Evolutionary conservation across 2,888 invertebrate genomes (phyloP), one percentile per base, ranked within the genome.

Genomic region (Galerucella pusilla): DNA sequence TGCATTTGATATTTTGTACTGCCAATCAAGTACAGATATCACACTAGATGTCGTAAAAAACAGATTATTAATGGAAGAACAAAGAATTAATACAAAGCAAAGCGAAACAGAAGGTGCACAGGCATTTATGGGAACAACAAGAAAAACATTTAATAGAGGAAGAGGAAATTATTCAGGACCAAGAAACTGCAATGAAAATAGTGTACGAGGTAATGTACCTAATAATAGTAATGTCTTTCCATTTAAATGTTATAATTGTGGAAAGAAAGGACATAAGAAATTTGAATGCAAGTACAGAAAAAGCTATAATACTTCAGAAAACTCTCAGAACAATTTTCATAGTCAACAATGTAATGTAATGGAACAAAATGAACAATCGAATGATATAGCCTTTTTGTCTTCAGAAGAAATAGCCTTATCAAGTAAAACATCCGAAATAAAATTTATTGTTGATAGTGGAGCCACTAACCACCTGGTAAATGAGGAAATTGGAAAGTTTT

Each of bases 391-490:
- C 12, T 70, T 73, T 67, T n/a, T 70, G 9, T 66, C 71, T 49
- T 67, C 52, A 42, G 61, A 16, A 73, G 70, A 77, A 42, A 76
- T 78, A 52, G 75, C 61, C 25, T 80, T 80, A 28, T 4, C 45
- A 57, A 52, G 11, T 60, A 14, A 66, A 28, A 25, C n/a, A 28
- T 25, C 69, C 35, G 70, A 73, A 49, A 77, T 80, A 59, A 75
- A 66, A 14, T 80, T 80, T 75, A 70, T 81, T 28, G 61, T 80
- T n/a, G 81, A 81, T 65, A 79, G 79, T 77, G 81, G 82, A 63
- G 79, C 79, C 12, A 80, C 80, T 61, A 77, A 80, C 71, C 81
- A 80, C 72, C 67, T 81, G 12, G 73, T 80, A n/a, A 78, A 64
- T 16, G 71, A 65, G 66, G 64, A 74, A 57, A 61, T 73, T 46